phyloP scores from a whole-genome alignment of 2,888 invertebrate species.

The Drosophila crucigera region DNA sequence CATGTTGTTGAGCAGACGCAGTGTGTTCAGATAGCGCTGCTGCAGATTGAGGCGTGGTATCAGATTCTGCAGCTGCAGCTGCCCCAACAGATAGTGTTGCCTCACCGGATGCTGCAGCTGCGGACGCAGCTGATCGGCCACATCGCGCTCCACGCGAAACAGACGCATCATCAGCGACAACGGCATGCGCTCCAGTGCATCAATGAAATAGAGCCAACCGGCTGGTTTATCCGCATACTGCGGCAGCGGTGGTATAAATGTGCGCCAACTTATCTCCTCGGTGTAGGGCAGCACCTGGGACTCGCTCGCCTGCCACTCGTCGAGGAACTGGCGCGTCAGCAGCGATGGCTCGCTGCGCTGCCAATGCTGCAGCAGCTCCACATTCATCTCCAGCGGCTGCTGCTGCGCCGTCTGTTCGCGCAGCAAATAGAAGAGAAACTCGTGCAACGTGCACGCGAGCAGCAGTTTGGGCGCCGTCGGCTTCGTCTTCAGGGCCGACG shows the following conservation, averaged over 20 bases:
- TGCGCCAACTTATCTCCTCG: slow-evolving; percentile 88
- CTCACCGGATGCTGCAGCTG: slow-evolving; percentile 89
- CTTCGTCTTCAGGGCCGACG: slow-evolving; percentile 5
- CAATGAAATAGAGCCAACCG: slow-evolving; percentile 90
- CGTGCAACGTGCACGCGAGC: slow-evolving; percentile 89
- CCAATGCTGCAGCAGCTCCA: slow-evolving; percentile 76
- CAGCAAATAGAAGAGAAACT: slow-evolving; percentile 89
- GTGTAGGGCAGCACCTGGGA: slow-evolving; percentile 74
- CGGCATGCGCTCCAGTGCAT: slow-evolving; percentile 90
- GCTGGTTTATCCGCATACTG: slow-evolving; percentile 87
- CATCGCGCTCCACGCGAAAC: slow-evolving; percentile 86
- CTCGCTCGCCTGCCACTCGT: slow-evolving; percentile 86
- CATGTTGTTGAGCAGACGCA: slow-evolving; percentile 88
- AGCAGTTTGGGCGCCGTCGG: slow-evolving; percentile 86
- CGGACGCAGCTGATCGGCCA: slow-evolving; percentile 86
- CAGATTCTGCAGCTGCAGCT: slow-evolving; percentile 84
- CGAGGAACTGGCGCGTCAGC: slow-evolving; percentile 82
- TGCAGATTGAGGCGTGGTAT: slow-evolving; percentile 75
- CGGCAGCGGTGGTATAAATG: slow-evolving; percentile 90
- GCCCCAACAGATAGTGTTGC: slow-evolving; percentile 88
- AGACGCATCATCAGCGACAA: slow-evolving; percentile 89
- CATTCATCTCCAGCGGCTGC: slow-evolving; percentile 59
- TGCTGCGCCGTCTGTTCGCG: slow-evolving; percentile 86
- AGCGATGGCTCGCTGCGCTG: slow-evolving; percentile 80
- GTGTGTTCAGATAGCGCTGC: slow-evolving; percentile 82